Conservation (phyloP, 2,113 vertebrate genomes). For the Atlantisia rogersi region DNA sequence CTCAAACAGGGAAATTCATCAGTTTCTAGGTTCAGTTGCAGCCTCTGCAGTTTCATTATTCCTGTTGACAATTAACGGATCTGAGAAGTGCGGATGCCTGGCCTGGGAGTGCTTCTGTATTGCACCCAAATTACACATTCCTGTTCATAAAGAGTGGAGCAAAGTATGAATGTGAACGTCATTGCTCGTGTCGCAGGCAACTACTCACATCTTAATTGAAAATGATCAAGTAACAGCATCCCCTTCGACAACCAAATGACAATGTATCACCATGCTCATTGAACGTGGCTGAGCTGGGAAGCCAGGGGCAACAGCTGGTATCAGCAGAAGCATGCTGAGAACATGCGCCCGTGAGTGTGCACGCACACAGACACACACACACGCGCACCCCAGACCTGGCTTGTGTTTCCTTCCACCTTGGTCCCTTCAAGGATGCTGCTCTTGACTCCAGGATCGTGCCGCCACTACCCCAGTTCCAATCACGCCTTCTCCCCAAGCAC, state of each 20-base stretch:
- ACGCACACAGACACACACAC: accelerated
- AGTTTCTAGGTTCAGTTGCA: conserved; percentile 51
- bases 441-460: background rate
- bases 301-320: background rate
- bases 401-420: background rate
- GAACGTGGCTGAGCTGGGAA: background rate
- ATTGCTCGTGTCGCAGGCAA: conserved; percentile 75
- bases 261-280: background rate
- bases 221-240: conserved; percentile 75
- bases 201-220: conserved; percentile 76
- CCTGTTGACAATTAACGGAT: conserved; percentile 77
- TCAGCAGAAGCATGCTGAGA: accelerated
- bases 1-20: conserved; percentile 47
- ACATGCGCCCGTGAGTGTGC: accelerated
- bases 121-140: conserved; percentile 80
- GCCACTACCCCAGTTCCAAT: background rate
- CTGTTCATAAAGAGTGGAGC: conserved; percentile 71
- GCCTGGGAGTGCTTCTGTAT: conserved; percentile 74
- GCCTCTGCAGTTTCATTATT: conserved; percentile 76
- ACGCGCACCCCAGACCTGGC: accelerated
- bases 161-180: conserved; percentile 69
- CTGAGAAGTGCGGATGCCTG: conserved; percentile 61
- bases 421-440: background rate
- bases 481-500: background rate
- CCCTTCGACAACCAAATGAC: conserved; percentile 32